These are phyloP conservation scores for Hipposideros armiger DNA, from an alignment of 2,113 vertebrate genomes.

Conservation along the genomic window DNA sequence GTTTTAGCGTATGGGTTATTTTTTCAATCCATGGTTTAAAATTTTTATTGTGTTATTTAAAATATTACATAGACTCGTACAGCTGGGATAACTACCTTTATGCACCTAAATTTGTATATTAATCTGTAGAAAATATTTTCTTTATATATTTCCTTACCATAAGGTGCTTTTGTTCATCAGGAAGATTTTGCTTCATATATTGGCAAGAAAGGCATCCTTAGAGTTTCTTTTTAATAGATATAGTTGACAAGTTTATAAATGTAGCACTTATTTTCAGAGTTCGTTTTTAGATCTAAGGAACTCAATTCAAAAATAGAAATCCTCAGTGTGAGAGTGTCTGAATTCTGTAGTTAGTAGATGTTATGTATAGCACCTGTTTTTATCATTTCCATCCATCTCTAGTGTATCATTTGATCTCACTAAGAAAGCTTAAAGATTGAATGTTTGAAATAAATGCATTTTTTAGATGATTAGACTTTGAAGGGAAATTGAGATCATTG, in stretches of 20 bases:
- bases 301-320: conserved; percentile 40
- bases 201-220: conserved; percentile 61
- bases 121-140: conserved; percentile 79
- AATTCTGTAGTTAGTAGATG: conserved; percentile 24
- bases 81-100: conserved; percentile 71
- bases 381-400: conserved; percentile 30
- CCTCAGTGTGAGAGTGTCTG: conserved; percentile 57
- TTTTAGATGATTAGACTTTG: conserved; percentile 67
- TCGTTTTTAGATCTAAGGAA: conserved; percentile 68
- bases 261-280: conserved; percentile 51
- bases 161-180: conserved; percentile 81
- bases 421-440: conserved; percentile 60
- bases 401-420: conserved; percentile 59
- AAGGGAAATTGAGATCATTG: conserved; percentile 66
- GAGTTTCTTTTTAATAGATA: conserved; percentile 73
- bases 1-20: conserved; percentile 69
- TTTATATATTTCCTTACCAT: conserved; percentile 80
- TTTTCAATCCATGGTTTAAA: conserved; percentile 78
- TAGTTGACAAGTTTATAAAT: conserved; percentile 74
- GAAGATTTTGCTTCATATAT: conserved; percentile 79
- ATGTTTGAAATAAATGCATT: conserved; percentile 52
- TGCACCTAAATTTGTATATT: conserved; percentile 80
- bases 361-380: conserved; percentile 50
- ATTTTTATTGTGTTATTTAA: conserved; percentile 79
- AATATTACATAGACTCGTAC: conserved; percentile 27